Percentiles rank a stretch among this genome's conserved stretches.
Conservation (phyloP, 2,113 vertebrate genomes). For the Chlamydotis undulata region DNA sequence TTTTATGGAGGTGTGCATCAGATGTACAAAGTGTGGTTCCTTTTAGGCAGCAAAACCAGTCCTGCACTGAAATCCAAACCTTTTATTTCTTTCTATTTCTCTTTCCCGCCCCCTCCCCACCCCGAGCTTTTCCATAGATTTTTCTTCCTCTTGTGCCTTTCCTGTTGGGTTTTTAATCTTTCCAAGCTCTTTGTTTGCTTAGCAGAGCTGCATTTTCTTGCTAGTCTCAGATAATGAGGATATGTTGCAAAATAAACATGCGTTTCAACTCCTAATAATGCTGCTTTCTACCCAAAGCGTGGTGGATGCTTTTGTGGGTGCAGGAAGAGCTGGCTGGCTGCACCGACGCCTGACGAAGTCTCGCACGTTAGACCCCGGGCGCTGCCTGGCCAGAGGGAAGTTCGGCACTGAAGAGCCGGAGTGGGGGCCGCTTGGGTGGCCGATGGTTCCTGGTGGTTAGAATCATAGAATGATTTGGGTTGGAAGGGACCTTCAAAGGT, state of each 20-base stretch:
- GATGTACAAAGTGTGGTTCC: background rate
- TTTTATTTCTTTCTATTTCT: background rate
- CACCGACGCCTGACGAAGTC: background rate
- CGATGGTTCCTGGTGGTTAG: background rate
- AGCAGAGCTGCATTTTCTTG: conserved; percentile 9
- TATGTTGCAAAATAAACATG: conserved; percentile 33
- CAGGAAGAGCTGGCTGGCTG: background rate
- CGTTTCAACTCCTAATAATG: background rate
- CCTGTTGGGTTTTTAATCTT: conserved; percentile 16
- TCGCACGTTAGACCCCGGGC: rapidly evolving
- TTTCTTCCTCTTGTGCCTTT: background rate
- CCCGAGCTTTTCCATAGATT: background rate
- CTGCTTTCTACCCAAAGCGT: background rate
- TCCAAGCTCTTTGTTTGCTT: conserved; percentile 12
- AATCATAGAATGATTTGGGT: too few relatives aligned
- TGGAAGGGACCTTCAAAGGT: too few relatives aligned
- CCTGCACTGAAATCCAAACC: background rate
- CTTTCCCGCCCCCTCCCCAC: background rate
- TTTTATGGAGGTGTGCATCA: background rate
- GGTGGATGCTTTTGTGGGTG: background rate
- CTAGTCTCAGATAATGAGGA: conserved; percentile 1
- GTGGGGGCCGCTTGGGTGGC: background rate
- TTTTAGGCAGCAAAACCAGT: background rate
- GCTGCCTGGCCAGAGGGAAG: background rate
- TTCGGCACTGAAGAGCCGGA: background rate